phyloP scores from a whole-genome alignment of 2,888 invertebrate species.

The Sesia apiformis region DNA sequence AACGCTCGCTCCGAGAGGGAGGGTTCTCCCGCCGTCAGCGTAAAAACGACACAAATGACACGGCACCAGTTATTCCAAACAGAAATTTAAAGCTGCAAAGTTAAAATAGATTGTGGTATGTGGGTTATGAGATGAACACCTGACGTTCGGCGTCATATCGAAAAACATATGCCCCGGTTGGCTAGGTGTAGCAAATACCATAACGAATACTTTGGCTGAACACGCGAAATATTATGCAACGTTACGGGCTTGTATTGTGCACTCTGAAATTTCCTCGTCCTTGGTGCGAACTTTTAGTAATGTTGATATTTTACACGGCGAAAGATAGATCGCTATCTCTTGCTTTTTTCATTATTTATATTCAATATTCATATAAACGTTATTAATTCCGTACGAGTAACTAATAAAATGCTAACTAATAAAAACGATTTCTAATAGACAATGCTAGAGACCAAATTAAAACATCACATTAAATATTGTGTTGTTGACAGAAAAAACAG shows the following conservation, averaged over 20 bases:
- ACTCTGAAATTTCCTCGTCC: conserved; percentile 53
- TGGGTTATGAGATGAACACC: conserved; percentile 59
- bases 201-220: conserved; percentile 73
- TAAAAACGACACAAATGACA: conserved; percentile 35
- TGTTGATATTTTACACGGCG: conserved; percentile 16
- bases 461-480: too few relatives aligned
- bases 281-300: conserved; percentile 44
- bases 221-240: conserved; percentile 70
- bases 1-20: conserved; percentile 59
- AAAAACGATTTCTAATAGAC: too few relatives aligned
- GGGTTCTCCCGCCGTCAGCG: conserved; percentile 39
- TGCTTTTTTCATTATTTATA: too few relatives aligned
- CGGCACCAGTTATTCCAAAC: conserved; percentile 18
- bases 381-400: too few relatives aligned
- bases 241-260: conserved; percentile 60
- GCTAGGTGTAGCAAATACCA: conserved; percentile 73
- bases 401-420: too few relatives aligned
- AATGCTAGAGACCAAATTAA: too few relatives aligned
- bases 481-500: too few relatives aligned
- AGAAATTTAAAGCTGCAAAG: conserved; percentile 26
- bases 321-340: too few relatives aligned
- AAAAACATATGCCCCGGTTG: conserved; percentile 70
- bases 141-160: conserved; percentile 71
- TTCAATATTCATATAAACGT: too few relatives aligned
- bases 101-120: conserved; percentile 38